These are phyloP conservation scores for Alviniconcha marisindica DNA, from an alignment of 1,140 invertebrate species.

Conservation along the genomic window DNA sequence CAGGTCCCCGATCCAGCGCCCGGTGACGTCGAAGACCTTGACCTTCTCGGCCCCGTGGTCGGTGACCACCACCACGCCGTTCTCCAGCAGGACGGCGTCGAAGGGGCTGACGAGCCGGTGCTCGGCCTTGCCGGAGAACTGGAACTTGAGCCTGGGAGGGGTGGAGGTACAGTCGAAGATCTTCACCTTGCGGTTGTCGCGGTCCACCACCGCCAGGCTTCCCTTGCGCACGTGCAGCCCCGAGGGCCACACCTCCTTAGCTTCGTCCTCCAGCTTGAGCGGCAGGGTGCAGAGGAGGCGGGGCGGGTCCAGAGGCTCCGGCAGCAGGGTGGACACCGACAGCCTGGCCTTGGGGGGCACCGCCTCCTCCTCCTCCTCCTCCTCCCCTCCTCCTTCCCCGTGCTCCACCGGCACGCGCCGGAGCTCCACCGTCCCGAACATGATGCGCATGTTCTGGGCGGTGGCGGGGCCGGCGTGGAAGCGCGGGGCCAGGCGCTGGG, in stretches of 20 bases:
- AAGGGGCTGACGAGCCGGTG: slow-evolving; percentile 63
- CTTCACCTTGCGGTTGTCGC: slow-evolving; percentile 71
- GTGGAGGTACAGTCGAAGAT: slow-evolving; percentile 57
- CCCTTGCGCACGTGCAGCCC: slow-evolving; percentile 58
- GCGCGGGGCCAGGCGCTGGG: slow-evolving; percentile 51
- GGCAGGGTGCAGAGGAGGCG: slow-evolving; percentile 54
- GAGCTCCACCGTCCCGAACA: slow-evolving; percentile 63
- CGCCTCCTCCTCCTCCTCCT: no score
- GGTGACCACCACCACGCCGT: slow-evolving; percentile 68
- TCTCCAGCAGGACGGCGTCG: slow-evolving; percentile 65
- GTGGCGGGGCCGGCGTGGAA: slow-evolving; percentile 57
- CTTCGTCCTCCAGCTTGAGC: slow-evolving; percentile 49
- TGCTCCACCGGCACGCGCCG: slow-evolving; percentile 46
- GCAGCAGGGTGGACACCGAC: slow-evolving; percentile 56
- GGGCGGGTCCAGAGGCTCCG: slow-evolving; percentile 52
- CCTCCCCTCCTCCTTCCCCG: no score
- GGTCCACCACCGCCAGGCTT: slow-evolving; percentile 62
- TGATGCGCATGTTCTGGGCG: slow-evolving; percentile 54
- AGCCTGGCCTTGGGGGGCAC: slow-evolving; percentile 33
- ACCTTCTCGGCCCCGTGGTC: slow-evolving; percentile 69
- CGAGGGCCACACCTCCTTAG: slow-evolving; percentile 69
- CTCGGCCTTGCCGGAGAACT: slow-evolving; percentile 59
- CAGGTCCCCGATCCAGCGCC: slow-evolving; percentile 56
- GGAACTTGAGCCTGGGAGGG: slow-evolving; percentile 47
- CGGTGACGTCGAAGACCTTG: slow-evolving; percentile 64